Evolutionary conservation across 2,888 invertebrate genomes (phyloP).

Genomic region (Zelleria hepariella): DNA sequence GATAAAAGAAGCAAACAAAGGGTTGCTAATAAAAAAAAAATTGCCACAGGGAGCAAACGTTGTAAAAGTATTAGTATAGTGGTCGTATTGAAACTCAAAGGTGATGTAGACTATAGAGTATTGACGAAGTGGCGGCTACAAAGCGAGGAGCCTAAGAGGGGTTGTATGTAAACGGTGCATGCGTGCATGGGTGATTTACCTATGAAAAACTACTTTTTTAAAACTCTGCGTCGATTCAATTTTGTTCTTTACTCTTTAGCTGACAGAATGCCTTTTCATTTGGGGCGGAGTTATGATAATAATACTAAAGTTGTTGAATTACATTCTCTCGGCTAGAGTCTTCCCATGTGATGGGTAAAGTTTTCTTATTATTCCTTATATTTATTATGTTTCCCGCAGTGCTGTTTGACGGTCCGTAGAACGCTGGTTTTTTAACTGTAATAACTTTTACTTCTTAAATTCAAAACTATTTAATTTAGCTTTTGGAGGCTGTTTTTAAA

Average conservation of each 20-base stretch:
- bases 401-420: slow-evolving; percentile 18
- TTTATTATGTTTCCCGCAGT: slow-evolving; percentile 59
- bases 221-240: slow-evolving; percentile 9
- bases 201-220: slow-evolving; percentile 24
- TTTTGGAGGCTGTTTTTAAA: no score
- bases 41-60: no score
- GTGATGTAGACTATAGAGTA: no score
- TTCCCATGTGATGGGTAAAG: slow-evolving; percentile 56
- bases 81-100: no score
- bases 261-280: slow-evolving; percentile 27
- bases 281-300: slow-evolving; percentile 11
- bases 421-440: background rate
- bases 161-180: background rate
- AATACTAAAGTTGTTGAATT: slow-evolving; percentile 39
- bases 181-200: slow-evolving; percentile 52
- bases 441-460: background rate
- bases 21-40: no score
- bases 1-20: no score
- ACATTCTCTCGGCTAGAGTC: slow-evolving; percentile 38
- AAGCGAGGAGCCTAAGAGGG: no score
- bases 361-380: slow-evolving; percentile 70
- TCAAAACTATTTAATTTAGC: no score
- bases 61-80: no score
- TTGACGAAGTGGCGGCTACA: no score
- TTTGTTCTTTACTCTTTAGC: slow-evolving; percentile 19